These are phyloP conservation scores for Junonia oenone DNA, from an alignment of 2,888 invertebrate species.

Conservation along the genomic window DNA sequence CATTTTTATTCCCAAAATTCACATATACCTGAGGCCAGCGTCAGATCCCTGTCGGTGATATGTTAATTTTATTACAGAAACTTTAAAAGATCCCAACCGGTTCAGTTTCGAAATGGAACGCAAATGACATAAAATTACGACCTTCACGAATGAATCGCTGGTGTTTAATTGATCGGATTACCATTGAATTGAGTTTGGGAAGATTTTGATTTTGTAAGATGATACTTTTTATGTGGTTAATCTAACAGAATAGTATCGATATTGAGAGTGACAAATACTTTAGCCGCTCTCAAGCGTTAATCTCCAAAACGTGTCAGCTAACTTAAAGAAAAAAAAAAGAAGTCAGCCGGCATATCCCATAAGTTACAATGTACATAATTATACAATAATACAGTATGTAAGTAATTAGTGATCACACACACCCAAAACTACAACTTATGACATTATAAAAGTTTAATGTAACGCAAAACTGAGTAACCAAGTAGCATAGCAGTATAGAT, in stretches of 20 bases:
- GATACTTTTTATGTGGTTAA: not conserved
- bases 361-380: not conserved
- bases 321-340: not conserved
- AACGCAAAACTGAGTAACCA: conserved; percentile 12
- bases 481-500: conserved; percentile 10
- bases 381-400: not conserved
- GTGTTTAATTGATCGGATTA: conserved; percentile 42
- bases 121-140: conserved; percentile 66
- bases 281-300: not conserved
- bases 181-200: conserved; percentile 39
- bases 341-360: not conserved
- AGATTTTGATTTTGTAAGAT: not conserved
- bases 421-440: not conserved
- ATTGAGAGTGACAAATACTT: not conserved
- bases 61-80: conserved; percentile 74
- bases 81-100: conserved; percentile 68
- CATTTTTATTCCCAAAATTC: not conserved
- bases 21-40: conserved; percentile 4
- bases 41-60: conserved; percentile 62
- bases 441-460: conserved; percentile 22
- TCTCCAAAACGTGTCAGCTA: not conserved
- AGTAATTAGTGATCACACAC: not conserved
- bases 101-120: conserved; percentile 68
- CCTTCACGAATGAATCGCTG: conserved; percentile 48
- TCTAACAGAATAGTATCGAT: not conserved